phyloP scores from a whole-genome alignment of 2,888 invertebrate genomes.

The Terebella lapidaria region DNA sequence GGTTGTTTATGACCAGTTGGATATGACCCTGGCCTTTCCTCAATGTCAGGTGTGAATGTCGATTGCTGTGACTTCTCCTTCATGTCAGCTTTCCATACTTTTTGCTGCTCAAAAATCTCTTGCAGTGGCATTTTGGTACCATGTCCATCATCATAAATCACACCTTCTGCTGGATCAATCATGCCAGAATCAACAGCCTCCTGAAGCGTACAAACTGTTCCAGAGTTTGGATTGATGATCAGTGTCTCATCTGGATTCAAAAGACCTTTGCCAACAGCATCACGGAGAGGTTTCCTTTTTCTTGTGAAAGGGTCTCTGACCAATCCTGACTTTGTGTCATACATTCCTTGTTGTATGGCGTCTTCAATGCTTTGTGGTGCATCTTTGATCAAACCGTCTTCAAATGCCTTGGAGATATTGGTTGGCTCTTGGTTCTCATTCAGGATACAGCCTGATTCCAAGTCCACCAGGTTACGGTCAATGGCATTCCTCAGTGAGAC shows the following conservation, averaged over 20 bases:
- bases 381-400: constrained; percentile 8
- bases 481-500: not conserved
- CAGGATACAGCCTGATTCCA: not conserved
- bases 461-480: constrained; percentile 5
- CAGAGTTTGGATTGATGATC: constrained; percentile 68
- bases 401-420: constrained; percentile 22
- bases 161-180: constrained; percentile 29
- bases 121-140: too few relatives aligned
- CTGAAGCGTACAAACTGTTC: constrained; percentile 68
- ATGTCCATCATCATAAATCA: too few relatives aligned
- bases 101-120: too few relatives aligned
- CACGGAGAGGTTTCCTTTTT: not conserved
- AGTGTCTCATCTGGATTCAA: not conserved
- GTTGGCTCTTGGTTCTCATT: constrained; percentile 22
- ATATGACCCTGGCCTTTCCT: too few relatives aligned
- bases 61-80: too few relatives aligned
- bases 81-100: too few relatives aligned
- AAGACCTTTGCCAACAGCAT: not conserved
- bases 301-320: not conserved
- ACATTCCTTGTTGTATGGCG: constrained; percentile 38
- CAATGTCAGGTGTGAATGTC: too few relatives aligned
- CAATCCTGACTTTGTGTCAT: constrained; percentile 40
- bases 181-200: constrained; percentile 29
- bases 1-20: too few relatives aligned
- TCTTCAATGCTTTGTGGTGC: constrained; percentile 42